These are phyloP conservation scores for Eucriotettix oculatus DNA, from an alignment of 2,888 invertebrate genomes.

Conservation along the genomic window DNA sequence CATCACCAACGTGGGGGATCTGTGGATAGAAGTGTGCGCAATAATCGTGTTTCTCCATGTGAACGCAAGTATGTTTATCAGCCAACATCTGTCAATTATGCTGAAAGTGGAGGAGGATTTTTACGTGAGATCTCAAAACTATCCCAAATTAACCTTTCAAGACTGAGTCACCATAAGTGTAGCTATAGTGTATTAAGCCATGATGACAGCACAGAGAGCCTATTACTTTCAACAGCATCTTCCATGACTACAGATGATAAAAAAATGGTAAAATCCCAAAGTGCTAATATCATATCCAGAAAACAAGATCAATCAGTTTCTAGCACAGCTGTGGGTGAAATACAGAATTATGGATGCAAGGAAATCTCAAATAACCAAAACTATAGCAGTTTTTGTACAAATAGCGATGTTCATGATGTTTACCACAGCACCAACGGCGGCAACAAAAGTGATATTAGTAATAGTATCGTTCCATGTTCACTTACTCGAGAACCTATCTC, in stretches of 20 bases:
- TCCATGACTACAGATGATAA: neutral
- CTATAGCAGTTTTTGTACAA: too few relatives aligned
- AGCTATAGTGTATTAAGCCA: constrained; percentile 53
- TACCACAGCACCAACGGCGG: neutral
- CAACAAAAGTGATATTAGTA: too few relatives aligned
- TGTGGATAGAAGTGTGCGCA: constrained; percentile 18
- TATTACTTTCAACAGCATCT: constrained; percentile 3
- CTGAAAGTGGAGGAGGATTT: constrained; percentile 26
- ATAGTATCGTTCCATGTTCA: neutral
- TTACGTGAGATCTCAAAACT: constrained; percentile 51
- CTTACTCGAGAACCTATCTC: constrained; percentile 52
- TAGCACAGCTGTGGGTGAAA: too few relatives aligned
- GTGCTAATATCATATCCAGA: constrained; percentile 27
- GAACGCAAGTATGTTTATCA: constrained; percentile 29
- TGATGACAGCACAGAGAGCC: constrained; percentile 48
- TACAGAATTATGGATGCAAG: too few relatives aligned
- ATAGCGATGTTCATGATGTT: too few relatives aligned
- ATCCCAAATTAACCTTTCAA: constrained; percentile 50
- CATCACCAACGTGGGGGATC: constrained; percentile 19
- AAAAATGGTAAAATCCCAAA: constrained; percentile 29
- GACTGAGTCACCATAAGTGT: constrained; percentile 43
- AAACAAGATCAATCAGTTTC: too few relatives aligned
- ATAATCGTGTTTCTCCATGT: constrained; percentile 27
- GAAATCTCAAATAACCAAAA: too few relatives aligned
- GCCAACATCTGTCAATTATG: constrained; percentile 27